Percentiles rank a stretch among this genome's conserved stretches.
These are phyloP conservation scores for Seriola rivoliana DNA, from an alignment of 2,113 vertebrate genomes.

Conservation along the genomic window DNA sequence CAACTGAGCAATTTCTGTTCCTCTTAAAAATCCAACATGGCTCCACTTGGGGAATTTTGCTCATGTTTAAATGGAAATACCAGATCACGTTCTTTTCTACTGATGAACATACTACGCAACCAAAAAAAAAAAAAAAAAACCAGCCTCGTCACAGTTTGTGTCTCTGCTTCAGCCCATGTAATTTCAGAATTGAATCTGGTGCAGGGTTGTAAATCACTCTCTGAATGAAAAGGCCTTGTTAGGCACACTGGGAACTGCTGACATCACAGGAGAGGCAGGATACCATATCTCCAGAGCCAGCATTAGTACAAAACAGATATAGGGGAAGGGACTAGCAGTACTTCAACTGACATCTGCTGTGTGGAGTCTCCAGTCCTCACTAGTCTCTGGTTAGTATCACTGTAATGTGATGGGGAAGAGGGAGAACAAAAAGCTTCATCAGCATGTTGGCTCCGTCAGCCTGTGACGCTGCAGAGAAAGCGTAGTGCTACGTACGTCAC, in stretches of 20 bases:
- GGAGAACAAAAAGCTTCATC: constrained; percentile 43
- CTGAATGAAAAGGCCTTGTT: constrained; percentile 18
- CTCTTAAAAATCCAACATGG: constrained; percentile 43
- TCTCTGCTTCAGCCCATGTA: background rate
- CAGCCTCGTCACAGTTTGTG: background rate
- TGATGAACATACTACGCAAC: background rate
- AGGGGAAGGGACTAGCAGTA: background rate
- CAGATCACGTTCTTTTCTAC: background rate
- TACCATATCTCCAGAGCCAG: constrained; percentile 1
- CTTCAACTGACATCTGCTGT: constrained; percentile 2
- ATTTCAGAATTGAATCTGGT: constrained; percentile 6
- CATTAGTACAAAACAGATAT: background rate
- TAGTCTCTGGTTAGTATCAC: constrained; percentile 18
- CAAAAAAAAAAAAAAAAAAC: background rate
- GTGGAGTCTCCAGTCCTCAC: background rate
- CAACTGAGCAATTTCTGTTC: constrained; percentile 56
- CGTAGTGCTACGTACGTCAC: constrained; percentile 18
- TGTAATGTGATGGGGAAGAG: constrained; percentile 11
- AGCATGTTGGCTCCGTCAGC: constrained; percentile 22
- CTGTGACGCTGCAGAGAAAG: constrained; percentile 28
- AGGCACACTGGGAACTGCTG: constrained; percentile 12
- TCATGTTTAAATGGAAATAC: constrained; percentile 7
- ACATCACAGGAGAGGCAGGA: background rate
- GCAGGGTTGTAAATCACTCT: constrained; percentile 20
- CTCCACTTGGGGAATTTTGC: constrained; percentile 41